These are phyloP conservation scores for Echinops telfairi DNA, from an alignment of 2,113 vertebrate species.

Conservation along the genomic window DNA sequence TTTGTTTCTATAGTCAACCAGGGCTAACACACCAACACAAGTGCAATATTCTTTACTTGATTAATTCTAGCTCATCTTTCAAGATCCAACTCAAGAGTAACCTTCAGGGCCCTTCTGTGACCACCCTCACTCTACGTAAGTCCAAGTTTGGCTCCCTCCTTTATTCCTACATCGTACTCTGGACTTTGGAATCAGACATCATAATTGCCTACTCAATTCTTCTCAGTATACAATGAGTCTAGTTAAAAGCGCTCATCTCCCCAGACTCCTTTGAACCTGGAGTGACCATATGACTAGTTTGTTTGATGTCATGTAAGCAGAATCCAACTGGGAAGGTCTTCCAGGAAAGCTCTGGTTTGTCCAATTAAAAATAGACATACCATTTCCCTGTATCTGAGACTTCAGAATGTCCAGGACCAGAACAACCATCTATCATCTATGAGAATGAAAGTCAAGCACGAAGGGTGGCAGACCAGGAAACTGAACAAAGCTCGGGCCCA, in stretches of 20 bases:
- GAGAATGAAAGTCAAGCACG: background rate
- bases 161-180: no score
- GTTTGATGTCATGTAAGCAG: background rate
- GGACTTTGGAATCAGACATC: no score
- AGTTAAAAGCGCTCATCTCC: background rate
- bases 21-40: background rate
- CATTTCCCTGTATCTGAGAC: conserved; percentile 16
- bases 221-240: no score
- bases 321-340: background rate
- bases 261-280: background rate
- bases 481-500: background rate
- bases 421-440: background rate
- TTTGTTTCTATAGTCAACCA: no score
- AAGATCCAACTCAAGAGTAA: no score
- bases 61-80: background rate
- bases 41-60: background rate
- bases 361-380: conserved; percentile 7
- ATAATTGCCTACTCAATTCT: no score
- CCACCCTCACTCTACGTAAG: no score
- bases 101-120: no score
- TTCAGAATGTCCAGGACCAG: background rate
- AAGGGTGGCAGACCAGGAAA: background rate
- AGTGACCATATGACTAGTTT: background rate
- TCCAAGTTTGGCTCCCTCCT: no score
- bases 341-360: background rate